These are phyloP conservation scores for Pheosia gnoma DNA, from an alignment of 2,888 invertebrate genomes.

Conservation along the genomic window DNA sequence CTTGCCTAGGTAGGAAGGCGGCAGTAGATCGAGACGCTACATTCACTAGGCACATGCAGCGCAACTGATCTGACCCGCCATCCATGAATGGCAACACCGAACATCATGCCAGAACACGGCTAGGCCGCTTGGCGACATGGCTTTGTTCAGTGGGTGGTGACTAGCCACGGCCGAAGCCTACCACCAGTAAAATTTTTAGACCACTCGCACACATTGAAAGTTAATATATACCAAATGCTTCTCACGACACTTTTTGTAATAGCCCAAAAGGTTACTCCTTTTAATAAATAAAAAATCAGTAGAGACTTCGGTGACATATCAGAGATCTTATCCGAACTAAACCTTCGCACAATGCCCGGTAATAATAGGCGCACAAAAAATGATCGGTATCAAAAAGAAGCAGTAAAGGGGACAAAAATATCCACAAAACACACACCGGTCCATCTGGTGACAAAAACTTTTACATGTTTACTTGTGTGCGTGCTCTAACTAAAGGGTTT, in stretches of 20 bases:
- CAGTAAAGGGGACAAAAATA: constrained; percentile 76
- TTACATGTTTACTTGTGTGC: constrained; percentile 60
- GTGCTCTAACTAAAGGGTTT: constrained; percentile 74
- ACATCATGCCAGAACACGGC: too few species aligned
- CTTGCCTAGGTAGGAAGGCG: too few species aligned
- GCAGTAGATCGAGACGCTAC: too few species aligned
- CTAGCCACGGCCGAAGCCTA: too few species aligned
- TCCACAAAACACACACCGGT: constrained; percentile 64
- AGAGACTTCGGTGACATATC: constrained; percentile 78
- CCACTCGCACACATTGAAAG: constrained; percentile 29
- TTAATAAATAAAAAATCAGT: constrained; percentile 68
- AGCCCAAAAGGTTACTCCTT: constrained; percentile 73
- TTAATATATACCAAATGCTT: constrained; percentile 34
- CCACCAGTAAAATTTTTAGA: too few species aligned
- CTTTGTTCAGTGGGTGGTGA: too few species aligned
- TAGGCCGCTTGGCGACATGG: too few species aligned
- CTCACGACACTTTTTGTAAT: constrained; percentile 65
- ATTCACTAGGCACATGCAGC: too few species aligned
- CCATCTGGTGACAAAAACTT: constrained; percentile 66
- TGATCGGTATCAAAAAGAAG: constrained; percentile 80
- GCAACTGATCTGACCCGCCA: too few species aligned
- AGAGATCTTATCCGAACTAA: constrained; percentile 80
- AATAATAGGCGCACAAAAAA: constrained; percentile 80
- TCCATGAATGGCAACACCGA: too few species aligned
- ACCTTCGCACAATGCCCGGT: constrained; percentile 77